Evolutionary conservation across 2,888 invertebrate genomes (phyloP), one percentile per base, ranked within the genome.

Genomic region (Homarus gammarus): DNA sequence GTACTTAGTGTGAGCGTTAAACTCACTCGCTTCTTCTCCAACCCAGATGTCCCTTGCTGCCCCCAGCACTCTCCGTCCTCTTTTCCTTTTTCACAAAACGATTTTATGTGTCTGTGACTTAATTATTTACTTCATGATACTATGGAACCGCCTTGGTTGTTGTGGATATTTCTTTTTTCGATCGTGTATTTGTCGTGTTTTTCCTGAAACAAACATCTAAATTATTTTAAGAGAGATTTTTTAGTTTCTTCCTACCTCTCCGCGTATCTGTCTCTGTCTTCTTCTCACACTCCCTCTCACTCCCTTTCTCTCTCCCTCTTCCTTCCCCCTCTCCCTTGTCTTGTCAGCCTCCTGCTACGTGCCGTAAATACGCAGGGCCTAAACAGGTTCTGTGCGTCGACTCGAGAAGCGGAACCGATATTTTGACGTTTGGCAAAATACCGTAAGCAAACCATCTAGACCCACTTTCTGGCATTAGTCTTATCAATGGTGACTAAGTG

Each of bases 331-430:
- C 31, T n/a, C 83, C 49, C 83, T 70, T 70, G 70, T 68, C 83
- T 83, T 83, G 83, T 70, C 70, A 70, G 83, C 70, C 83, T 83
- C 83, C 83, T 49, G 83, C 83, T 83, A 83, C 31, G 83, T 44
- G 22, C 49, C 70, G 83, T 83, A 83, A 49, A 83, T 83, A 83
- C 72, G 83, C 83, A 27, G 40, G n/a, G 70, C n/a, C 68, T 31
- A 72, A 83, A 83, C 83, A 83, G 83, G 83, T 83, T 83, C 82
- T 68, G 83, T 68, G 82, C 68, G 68, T 75, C 68, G 82, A 70
- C 68, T 49, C 31, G 49, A 72, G 83, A 44, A 70, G 70, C 49
- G 51, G 36, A 44, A 38, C 31, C 79, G 56, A 61, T 79, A 36
- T 78, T 61, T 61, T 79, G 79, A 79, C 61, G 79, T 79, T 64